These are phyloP conservation scores for Panthera uncia DNA, from an alignment of 2,113 vertebrate species.

Conservation along the genomic window DNA sequence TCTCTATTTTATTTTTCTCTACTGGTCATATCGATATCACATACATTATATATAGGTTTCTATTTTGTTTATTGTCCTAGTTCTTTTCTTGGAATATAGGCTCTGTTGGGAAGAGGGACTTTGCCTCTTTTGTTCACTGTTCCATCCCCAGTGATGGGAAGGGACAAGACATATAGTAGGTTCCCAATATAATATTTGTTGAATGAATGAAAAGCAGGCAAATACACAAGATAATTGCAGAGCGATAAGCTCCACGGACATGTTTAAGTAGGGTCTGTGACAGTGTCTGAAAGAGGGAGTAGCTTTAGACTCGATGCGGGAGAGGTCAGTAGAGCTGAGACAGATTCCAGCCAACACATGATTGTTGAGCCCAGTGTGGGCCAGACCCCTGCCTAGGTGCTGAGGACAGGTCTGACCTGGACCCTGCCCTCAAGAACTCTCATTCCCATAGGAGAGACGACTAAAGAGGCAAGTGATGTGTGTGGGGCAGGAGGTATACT, in stretches of 20 bases:
- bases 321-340: rapidly evolving
- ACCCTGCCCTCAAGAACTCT: neutral
- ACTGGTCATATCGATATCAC: neutral
- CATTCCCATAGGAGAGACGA: neutral
- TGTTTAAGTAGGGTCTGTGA: neutral
- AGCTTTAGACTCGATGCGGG: rapidly evolving
- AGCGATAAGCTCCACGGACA: rapidly evolving
- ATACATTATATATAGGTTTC: neutral
- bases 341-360: rapidly evolving
- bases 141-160: neutral
- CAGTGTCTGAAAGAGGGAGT: too few relatives aligned
- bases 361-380: rapidly evolving
- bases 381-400: neutral
- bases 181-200: neutral
- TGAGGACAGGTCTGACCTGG: neutral
- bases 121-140: neutral
- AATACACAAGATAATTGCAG: neutral
- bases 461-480: neutral
- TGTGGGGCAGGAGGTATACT: neutral
- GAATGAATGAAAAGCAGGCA: neutral
- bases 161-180: neutral
- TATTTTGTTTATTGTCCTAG: neutral
- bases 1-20: neutral
- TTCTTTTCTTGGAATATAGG: neutral
- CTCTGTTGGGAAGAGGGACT: neutral